These are phyloP conservation scores for Microcebus griseorufus DNA, from an alignment of 2,113 vertebrate species.

Conservation along the genomic window DNA sequence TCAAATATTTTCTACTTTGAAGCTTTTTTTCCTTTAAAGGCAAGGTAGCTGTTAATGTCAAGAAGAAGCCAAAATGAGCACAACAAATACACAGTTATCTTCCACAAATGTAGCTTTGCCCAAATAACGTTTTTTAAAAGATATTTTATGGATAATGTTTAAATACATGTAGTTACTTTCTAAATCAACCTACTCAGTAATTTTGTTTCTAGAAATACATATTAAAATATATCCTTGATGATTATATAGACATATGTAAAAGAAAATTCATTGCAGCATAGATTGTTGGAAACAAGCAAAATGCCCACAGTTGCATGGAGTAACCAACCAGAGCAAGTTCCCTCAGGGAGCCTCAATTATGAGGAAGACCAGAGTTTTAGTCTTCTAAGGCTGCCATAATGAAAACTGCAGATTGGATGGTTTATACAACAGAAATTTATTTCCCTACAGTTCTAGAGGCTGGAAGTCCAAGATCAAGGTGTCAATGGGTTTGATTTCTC, in stretches of 20 bases:
- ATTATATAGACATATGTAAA: background rate
- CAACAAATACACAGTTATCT: background rate
- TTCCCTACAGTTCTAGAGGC: background rate
- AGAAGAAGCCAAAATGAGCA: background rate
- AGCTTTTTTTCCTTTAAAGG: background rate
- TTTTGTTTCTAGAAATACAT: constrained; percentile 11
- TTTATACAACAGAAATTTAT: background rate
- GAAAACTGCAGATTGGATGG: background rate
- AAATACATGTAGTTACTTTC: background rate
- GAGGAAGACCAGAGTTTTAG: too few relatives aligned
- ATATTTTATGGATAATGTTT: background rate
- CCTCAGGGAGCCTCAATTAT: background rate
- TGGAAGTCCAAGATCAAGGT: background rate
- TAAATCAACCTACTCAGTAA: background rate
- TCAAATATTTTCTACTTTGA: constrained; percentile 40
- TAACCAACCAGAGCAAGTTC: background rate
- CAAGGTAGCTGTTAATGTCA: background rate
- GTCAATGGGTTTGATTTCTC: background rate
- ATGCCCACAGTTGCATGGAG: background rate
- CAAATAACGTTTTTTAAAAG: background rate
- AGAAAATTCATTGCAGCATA: background rate
- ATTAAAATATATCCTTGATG: background rate
- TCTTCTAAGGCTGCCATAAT: background rate
- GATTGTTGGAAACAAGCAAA: background rate
- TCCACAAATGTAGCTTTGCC: background rate